These are phyloP conservation scores for Cepaea nemoralis DNA, from an alignment of 1,140 invertebrate species.

Conservation along the genomic window DNA sequence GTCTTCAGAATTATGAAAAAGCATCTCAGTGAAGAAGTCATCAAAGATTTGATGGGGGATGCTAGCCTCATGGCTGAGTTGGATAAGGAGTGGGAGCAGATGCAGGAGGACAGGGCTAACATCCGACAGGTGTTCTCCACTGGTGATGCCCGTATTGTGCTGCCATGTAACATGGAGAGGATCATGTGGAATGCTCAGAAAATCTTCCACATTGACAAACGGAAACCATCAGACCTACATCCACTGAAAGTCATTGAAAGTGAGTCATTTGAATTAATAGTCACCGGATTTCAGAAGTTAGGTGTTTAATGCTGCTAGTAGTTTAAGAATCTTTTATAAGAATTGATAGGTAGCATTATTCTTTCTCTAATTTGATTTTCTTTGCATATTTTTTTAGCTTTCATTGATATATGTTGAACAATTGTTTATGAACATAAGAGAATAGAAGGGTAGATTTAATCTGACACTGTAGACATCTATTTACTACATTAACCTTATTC, in stretches of 20 bases:
- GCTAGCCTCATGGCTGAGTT: conserved; percentile 90
- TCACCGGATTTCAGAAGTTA: too few species aligned
- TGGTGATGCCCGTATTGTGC: conserved; percentile 82
- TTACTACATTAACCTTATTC: too few species aligned
- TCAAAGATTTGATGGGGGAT: conserved; percentile 92
- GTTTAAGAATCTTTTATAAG: too few species aligned
- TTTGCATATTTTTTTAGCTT: too few species aligned
- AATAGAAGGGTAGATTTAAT: too few species aligned
- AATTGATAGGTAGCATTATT: too few species aligned
- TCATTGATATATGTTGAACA: too few species aligned
- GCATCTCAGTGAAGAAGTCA: conserved; percentile 94
- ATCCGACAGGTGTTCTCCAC: conserved; percentile 82
- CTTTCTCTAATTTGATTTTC: too few species aligned
- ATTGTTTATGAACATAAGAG: too few species aligned
- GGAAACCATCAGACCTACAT: conserved; percentile 92
- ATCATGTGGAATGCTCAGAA: conserved; percentile 99
- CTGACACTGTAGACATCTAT: too few species aligned
- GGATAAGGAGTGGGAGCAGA: conserved; percentile 95
- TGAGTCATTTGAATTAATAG: too few species aligned
- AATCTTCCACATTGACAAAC: conserved; percentile 96
- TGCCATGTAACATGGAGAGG: conserved; percentile 96
- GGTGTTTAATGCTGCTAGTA: too few species aligned
- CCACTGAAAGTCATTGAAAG: conserved; percentile 91
- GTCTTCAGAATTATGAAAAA: conserved; percentile 81
- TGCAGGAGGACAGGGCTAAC: conserved; percentile 87